Base-by-base conservation (phyloP, 2,888 invertebrate genomes). In the Ceriagrion tenellum region DNA sequence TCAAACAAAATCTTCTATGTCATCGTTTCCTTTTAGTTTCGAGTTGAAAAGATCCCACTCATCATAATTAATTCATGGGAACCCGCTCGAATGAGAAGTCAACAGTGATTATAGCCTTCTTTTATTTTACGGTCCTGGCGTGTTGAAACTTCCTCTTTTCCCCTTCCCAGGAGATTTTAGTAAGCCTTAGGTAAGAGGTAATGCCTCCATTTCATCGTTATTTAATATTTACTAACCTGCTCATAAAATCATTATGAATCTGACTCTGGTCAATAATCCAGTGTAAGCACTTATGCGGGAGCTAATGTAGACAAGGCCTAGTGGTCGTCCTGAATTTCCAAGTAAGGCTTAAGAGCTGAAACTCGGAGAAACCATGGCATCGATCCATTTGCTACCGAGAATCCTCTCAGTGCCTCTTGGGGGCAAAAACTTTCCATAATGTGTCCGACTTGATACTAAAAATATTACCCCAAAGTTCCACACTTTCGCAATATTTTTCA, bases 261-360 rank as follows among this genome's bases (percentile, higher is more conserved):
- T 69, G 69, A 69, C 69, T 81, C 35, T 35, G 81, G 81, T 81
- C 81, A 35, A 35, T 81, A 81, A 81, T 35, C 81, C 35, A 81
- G 81, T 81, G 35, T 81, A 35, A 81, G 81, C 81, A 81, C 81
- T 81, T 30, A 81, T 35, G 81, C 35, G 81, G 81, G 35, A 81
- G 81, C 81, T 81, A 81, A 81, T 81, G 30, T 81, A 35, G 30
- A 81, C 81, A 35, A 81, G 81, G 35, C 30, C 35, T 81, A 35
- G 35, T 81, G 81, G 81, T 81, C 81, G 81, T 81, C 81, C 81
- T 81, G 81, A 81, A 81, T 81, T 35, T 81, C 81, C 81, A 35
- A 81, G 81, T 81, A 81, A 81, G 35, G 35, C 35, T 81, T 81
- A 81, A 81, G 35, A 81, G 81, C 81, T 81, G 81, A 81, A 81